These are phyloP conservation scores for Nerophis ophidion DNA, from an alignment of 2,113 vertebrate species.

Conservation along the genomic window DNA sequence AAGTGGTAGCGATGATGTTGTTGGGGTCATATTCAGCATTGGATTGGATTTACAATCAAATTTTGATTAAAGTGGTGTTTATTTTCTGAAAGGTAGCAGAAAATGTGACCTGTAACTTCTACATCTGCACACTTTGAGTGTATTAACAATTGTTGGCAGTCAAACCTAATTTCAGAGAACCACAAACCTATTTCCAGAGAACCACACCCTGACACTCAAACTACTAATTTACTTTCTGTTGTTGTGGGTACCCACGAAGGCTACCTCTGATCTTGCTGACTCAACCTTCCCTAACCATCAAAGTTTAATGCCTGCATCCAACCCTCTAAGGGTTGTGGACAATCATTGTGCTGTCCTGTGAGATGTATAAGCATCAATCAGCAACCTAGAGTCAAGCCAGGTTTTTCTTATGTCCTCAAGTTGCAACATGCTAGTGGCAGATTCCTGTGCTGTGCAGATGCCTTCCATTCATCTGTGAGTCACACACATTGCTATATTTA, in stretches of 20 bases:
- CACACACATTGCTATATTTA: background rate
- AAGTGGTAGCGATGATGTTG: too few relatives aligned
- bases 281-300: background rate
- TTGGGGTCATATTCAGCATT: too few relatives aligned
- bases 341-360: slow-evolving; percentile 5
- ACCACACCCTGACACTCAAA: slow-evolving; percentile 20
- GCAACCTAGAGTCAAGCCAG: slow-evolving; percentile 21
- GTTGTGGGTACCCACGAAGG: background rate
- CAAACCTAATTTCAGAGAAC: slow-evolving; percentile 10
- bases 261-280: background rate
- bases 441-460: slow-evolving; percentile 40
- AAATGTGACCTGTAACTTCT: background rate
- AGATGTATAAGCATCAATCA: slow-evolving; percentile 41
- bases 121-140: background rate
- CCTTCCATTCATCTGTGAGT: slow-evolving; percentile 17
- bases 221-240: background rate
- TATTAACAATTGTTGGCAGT: background rate
- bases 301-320: background rate
- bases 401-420: slow-evolving; percentile 41
- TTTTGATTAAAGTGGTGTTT: too few relatives aligned
- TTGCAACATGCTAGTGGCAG: slow-evolving; percentile 51
- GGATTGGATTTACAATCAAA: too few relatives aligned
- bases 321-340: background rate
- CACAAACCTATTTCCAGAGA: slow-evolving; percentile 12
- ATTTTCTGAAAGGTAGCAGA: too few relatives aligned